Percentiles rank a stretch among this genome's conserved stretches.
These are phyloP conservation scores for Merodon equestris DNA, from an alignment of 2,888 invertebrate genomes.

Conservation along the genomic window DNA sequence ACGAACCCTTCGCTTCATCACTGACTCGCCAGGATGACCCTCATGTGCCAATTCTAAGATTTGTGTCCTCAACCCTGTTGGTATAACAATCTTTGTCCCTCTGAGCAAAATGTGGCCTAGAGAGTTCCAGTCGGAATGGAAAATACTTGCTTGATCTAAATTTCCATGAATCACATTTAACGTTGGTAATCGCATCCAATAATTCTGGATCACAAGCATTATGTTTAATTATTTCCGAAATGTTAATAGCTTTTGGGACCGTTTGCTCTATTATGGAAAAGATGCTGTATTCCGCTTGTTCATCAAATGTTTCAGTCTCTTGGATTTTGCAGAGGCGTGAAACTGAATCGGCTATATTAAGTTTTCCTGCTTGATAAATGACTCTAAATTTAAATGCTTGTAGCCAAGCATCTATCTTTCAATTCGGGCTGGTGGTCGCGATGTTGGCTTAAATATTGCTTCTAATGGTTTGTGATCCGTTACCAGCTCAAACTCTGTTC, in stretches of 20 bases:
- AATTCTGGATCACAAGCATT: neutral
- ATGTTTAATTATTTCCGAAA: conserved; percentile 27
- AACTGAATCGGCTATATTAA: conserved; percentile 31
- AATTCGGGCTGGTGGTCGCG: conserved; percentile 13
- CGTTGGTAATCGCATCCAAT: neutral
- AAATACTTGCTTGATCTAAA: neutral
- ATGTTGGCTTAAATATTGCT: conserved; percentile 31
- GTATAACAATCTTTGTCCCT: conserved; percentile 5
- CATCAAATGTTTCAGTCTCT: conserved; percentile 33
- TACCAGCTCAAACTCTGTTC: conserved; percentile 48
- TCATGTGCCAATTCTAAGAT: neutral
- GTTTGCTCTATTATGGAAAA: conserved; percentile 32
- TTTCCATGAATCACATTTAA: neutral
- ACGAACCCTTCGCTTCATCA: conserved; percentile 22
- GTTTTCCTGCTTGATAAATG: conserved; percentile 8
- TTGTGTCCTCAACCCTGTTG: neutral
- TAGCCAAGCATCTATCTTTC: conserved; percentile 11
- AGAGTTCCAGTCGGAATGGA: conserved; percentile 1
- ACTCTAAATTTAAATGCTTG: conserved; percentile 2
- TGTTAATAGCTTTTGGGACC: conserved; percentile 26
- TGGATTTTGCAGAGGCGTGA: conserved; percentile 17
- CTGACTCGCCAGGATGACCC: conserved; percentile 2
- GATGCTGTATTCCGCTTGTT: conserved; percentile 33
- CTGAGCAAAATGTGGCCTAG: neutral
- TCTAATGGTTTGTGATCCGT: conserved; percentile 27